Evolutionary conservation across 2,113 vertebrate species (phyloP).

Genomic region (Rousettus leschenaultii): DNA sequence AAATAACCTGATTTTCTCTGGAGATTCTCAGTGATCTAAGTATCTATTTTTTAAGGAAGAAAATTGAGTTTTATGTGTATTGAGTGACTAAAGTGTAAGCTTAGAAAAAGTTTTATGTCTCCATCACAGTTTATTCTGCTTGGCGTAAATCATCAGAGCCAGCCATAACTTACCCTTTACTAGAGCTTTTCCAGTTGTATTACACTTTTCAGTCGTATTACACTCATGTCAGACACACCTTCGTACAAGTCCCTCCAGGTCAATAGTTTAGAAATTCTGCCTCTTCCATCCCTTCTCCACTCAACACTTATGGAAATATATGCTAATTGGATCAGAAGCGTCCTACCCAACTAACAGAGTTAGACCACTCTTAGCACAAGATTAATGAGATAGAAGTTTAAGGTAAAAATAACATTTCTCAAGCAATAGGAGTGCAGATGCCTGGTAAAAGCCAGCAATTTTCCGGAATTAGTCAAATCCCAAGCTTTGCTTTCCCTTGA

Average conservation of each 20-base stretch:
- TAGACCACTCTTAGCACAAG: constrained; percentile 49
- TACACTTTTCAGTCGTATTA: neutral
- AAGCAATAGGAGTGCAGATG: neutral
- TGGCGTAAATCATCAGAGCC: constrained; percentile 53
- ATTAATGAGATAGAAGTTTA: constrained; percentile 58
- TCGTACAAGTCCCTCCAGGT: constrained; percentile 47
- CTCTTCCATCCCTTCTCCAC: constrained; percentile 28
- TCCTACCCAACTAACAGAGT: constrained; percentile 18
- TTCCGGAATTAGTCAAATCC: neutral
- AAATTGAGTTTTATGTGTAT: constrained; percentile 43
- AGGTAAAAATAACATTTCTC: constrained; percentile 57
- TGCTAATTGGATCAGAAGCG: constrained; percentile 57
- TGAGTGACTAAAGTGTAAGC: constrained; percentile 58
- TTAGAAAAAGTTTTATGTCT: constrained; percentile 59
- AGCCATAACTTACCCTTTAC: constrained; percentile 18
- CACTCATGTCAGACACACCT: constrained; percentile 62
- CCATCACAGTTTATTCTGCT: constrained; percentile 51
- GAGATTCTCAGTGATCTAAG: neutral
- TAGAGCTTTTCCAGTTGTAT: neutral
- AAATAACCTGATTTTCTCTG: constrained; percentile 6
- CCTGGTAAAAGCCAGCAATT: constrained; percentile 28
- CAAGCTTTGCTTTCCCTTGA: neutral
- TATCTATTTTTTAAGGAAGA: constrained; percentile 35
- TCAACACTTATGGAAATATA: constrained; percentile 64
- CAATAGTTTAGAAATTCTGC: constrained; percentile 46